A percentile compares a stretch with the other conserved stretches of the same genome.
Conservation (phyloP, 2,797 vertebrate species). For the Limosa lapponica region DNA sequence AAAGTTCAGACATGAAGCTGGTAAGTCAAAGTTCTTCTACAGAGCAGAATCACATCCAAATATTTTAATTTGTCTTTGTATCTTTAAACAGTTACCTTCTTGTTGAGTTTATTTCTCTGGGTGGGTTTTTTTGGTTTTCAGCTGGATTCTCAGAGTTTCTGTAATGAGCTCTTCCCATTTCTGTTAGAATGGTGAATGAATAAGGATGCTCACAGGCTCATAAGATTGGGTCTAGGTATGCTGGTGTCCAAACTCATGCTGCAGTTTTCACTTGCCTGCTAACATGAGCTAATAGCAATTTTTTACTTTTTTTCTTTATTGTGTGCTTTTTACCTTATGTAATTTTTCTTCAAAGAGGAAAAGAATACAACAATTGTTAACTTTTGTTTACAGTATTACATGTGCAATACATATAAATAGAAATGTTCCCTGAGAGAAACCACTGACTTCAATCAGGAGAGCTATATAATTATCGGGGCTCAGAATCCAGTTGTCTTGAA, state of each 20-base stretch:
- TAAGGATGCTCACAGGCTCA: rapidly evolving
- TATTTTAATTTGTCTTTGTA: neutral
- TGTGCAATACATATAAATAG: neutral
- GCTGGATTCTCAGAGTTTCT: neutral
- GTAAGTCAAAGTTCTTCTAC: neutral
- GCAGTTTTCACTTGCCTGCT: neutral
- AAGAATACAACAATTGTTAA: neutral
- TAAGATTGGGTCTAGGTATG: neutral
- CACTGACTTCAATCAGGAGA: neutral
- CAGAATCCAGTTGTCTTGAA: neutral
- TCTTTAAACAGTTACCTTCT: neutral
- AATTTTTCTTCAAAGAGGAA: neutral
- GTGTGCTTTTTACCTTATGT: neutral
- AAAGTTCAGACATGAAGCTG: neutral
- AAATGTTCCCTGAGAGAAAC: neutral
- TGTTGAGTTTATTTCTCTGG: neutral
- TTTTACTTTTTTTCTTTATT: neutral
- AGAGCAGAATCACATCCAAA: neutral
- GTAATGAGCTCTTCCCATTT: neutral
- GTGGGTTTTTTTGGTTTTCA: neutral
- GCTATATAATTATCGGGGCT: neutral
- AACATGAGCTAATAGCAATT: neutral
- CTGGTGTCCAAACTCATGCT: neutral
- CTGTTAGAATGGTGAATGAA: neutral
- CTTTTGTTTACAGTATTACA: neutral